Percentiles rank a stretch among this genome's conserved stretches.
These are phyloP conservation scores for Cheilosia variabilis DNA, from an alignment of 2,888 invertebrate species.

Conservation along the genomic window DNA sequence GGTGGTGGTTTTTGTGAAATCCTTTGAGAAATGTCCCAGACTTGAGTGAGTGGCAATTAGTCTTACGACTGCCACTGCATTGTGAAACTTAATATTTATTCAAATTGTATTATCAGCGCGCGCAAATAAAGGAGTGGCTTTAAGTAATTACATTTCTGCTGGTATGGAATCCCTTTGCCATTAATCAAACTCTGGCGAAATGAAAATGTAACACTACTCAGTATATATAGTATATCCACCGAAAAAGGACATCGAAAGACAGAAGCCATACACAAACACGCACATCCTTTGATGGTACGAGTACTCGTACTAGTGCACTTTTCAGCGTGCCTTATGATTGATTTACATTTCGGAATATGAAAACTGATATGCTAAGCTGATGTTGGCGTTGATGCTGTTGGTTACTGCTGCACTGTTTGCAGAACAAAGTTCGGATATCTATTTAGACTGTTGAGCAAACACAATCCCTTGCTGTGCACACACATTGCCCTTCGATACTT, in stretches of 20 bases:
- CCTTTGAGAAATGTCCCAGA: slow-evolving; percentile 32
- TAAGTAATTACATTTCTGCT: slow-evolving; percentile 61
- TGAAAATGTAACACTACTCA: slow-evolving; percentile 10
- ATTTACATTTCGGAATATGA: slow-evolving; percentile 64
- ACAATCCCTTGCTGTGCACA: slow-evolving; percentile 7
- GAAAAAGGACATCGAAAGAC: slow-evolving; percentile 31
- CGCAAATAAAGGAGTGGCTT: slow-evolving; percentile 1
- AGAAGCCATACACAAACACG: not conserved
- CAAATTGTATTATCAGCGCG: slow-evolving; percentile 13
- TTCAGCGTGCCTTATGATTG: slow-evolving; percentile 48
- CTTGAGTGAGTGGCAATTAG: slow-evolving; percentile 10
- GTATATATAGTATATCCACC: not conserved
- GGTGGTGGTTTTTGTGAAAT: slow-evolving; percentile 6
- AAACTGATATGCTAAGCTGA: slow-evolving; percentile 54
- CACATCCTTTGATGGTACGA: not conserved
- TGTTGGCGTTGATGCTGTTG: slow-evolving; percentile 10
- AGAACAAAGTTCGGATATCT: slow-evolving; percentile 29
- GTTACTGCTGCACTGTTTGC: not conserved
- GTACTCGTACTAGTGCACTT: not conserved
- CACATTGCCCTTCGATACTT: not conserved
- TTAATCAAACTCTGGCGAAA: slow-evolving; percentile 43
- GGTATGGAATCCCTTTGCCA: slow-evolving; percentile 15
- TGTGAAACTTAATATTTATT: slow-evolving; percentile 16
- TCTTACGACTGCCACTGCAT: slow-evolving; percentile 7
- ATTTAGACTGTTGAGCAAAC: slow-evolving; percentile 37